Conservation (phyloP, 2,797 vertebrate species). For the Graptemys geographica region DNA sequence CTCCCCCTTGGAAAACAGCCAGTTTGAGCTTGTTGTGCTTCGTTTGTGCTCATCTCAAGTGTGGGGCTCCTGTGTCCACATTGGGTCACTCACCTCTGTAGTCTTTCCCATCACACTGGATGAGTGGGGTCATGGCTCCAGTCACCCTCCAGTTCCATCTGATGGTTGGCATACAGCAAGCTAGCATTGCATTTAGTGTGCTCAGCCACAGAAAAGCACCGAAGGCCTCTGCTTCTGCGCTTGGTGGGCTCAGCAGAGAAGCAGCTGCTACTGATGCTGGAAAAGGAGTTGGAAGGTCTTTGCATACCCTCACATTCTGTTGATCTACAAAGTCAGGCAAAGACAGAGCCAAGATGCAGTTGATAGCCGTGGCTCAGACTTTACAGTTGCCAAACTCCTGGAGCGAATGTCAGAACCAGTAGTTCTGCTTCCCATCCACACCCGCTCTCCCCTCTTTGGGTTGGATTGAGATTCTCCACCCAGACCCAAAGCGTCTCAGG, state of each 20-base stretch:
- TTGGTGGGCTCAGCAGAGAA: background rate
- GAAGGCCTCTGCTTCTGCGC: background rate
- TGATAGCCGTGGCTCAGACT: constrained; percentile 17
- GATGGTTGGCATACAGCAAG: background rate
- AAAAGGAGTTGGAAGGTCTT: background rate
- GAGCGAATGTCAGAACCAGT: background rate
- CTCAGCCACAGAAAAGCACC: background rate
- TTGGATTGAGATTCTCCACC: constrained; percentile 29
- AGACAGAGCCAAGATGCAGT: constrained; percentile 25
- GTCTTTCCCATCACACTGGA: background rate
- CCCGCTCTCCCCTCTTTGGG: constrained; percentile 14
- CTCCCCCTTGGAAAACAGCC: background rate
- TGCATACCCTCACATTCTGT: background rate
- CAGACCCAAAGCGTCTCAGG: background rate
- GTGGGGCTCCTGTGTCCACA: background rate
- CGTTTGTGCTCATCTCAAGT: background rate
- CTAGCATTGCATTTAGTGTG: background rate
- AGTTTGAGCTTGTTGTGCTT: background rate
- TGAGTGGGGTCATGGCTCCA: too few relatives aligned
- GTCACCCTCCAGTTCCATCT: background rate
- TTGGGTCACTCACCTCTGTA: background rate
- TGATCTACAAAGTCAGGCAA: background rate
- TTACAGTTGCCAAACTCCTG: background rate
- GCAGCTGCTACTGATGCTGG: background rate
- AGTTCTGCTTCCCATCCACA: constrained; percentile 12